Base-by-base conservation (phyloP, 2,888 invertebrate genomes). In the Conistra vaccinii region DNA sequence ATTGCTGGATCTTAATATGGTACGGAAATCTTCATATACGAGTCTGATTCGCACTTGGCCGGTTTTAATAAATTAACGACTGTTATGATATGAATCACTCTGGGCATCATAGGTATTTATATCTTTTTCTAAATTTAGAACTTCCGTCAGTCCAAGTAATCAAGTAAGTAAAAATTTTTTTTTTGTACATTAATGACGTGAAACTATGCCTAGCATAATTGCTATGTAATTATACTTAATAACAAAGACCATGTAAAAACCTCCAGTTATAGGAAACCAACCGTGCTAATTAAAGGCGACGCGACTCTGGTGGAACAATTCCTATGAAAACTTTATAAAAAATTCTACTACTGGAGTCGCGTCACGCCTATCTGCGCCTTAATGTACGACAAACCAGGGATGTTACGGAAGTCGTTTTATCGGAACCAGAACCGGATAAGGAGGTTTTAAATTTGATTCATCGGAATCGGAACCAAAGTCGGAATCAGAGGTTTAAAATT, bases 181-280 rank as follows among this genome's bases (percentile, higher is more conserved):
- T 67, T 45, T 45, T 62, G 3, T 45, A 20, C 4, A 53, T 12
- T 10, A 67, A 29, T 1, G 26, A 23, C 23, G 45, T 9, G 14
- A 53, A 62, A 67, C 17, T 63, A 80, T 32, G 61, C 20, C 20
- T 39, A 39, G 1, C 57, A 53, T 69, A 58, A 48, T 51, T 32
- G 7, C 32, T 48, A 17, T 20, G 3, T 62, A 42, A 51, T 23
- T 60, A 17, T 20, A 26, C 3, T n/a, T 26, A 42, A 48, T 14
- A 69, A 23, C 0, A 14, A 48, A 65, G 35, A 67, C 32, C 29
- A 7, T 23, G 29, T 26, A 71, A 76, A 57, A 76, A 42, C 63
- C 53, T 10, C 10, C 0, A 39, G 29, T n/a, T 39, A 26, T n/a
- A 58, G 58, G n/a, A 71, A 76, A 35, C 80, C 26, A 63, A 70